Evolutionary conservation across 2,113 vertebrate species (phyloP).

Genomic region (rabbit (Oryctolagus cuniculus)): mOryCun1.1 NC_091443.1:65488001-65488500

Average conservation of each 20-base stretch:
- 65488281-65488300: not conserved
- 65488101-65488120: slow-evolving; percentile 51
- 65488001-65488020: not conserved
- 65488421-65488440: slow-evolving; percentile 51
- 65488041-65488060: not conserved
- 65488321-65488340: slow-evolving; percentile 51
- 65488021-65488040: not conserved
- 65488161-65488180: slow-evolving; percentile 4
- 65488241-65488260: slow-evolving; percentile 51
- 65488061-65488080: not conserved
- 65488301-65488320: slow-evolving; percentile 48
- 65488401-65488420: slow-evolving; percentile 39
- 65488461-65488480: slow-evolving; percentile 20
- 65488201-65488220: not conserved
- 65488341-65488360: not conserved
- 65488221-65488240: slow-evolving; percentile 33
- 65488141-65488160: slow-evolving; percentile 42
- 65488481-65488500: slow-evolving; percentile 5
- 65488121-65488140: slow-evolving; percentile 9
- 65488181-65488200: slow-evolving; percentile 48
- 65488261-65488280: slow-evolving; percentile 29
- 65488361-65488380: not conserved
- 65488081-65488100: not conserved
- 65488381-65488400: slow-evolving; percentile 22
- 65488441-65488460: slow-evolving; percentile 57